phyloP scores from a whole-genome alignment of 2,888 invertebrate species.

The Stegophylla sp. region DNA sequence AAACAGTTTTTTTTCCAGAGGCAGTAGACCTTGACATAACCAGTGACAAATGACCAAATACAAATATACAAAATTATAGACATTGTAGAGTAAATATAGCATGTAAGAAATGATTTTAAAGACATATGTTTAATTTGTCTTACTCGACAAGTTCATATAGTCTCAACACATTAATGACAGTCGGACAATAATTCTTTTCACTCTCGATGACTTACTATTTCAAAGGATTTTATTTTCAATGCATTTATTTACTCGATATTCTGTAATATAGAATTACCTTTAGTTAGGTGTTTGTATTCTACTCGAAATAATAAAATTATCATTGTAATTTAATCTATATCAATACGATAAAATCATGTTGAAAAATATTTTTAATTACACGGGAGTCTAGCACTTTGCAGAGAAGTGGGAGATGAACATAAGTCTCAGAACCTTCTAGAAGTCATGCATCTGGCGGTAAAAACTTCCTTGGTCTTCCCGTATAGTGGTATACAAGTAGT shows the following conservation, averaged over 20 bases:
- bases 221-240: not conserved
- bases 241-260: not conserved
- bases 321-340: not conserved
- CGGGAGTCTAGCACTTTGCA: not conserved
- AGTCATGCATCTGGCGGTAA: not conserved
- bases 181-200: no score
- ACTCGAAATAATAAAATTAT: not conserved
- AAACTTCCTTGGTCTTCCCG: not conserved
- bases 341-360: not conserved
- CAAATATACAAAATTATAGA: not conserved
- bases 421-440: not conserved
- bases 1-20: not conserved
- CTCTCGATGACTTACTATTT: no score
- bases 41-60: not conserved
- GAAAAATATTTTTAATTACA: slow-evolving; percentile 7
- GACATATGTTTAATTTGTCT: not conserved
- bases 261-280: not conserved
- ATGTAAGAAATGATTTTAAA: no score
- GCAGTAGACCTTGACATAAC: slow-evolving; percentile 12
- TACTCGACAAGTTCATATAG: not conserved
- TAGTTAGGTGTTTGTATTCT: not conserved
- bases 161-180: not conserved
- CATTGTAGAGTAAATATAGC: not conserved
- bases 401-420: not conserved
- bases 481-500: not conserved